phyloP scores from a whole-genome alignment of 1,140 invertebrate species.

The Phymastichus coffea region DNA sequence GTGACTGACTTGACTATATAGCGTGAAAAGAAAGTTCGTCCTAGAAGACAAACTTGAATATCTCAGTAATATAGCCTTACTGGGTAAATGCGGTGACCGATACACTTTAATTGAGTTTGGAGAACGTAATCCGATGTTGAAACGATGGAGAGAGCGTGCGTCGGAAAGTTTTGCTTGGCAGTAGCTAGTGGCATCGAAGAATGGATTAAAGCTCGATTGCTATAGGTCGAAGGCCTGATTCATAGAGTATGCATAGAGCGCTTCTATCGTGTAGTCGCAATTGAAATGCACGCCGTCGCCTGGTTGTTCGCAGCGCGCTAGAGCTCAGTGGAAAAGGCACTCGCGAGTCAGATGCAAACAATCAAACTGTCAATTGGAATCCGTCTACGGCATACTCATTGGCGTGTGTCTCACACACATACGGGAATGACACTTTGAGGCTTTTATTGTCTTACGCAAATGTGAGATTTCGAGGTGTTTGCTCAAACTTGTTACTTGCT shows the following conservation, averaged over 20 bases:
- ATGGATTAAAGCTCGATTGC: conserved; percentile 10
- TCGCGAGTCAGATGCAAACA: conserved; percentile 38
- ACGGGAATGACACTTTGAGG: too few species aligned
- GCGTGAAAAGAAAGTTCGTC: too few species aligned
- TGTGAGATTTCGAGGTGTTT: too few species aligned
- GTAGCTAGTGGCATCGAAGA: neutral
- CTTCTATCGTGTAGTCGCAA: too few species aligned
- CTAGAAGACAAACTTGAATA: too few species aligned
- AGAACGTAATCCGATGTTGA: conserved; percentile 11
- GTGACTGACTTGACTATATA: too few species aligned
- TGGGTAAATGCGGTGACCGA: too few species aligned
- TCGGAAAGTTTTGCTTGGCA: neutral
- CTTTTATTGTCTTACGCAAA: too few species aligned
- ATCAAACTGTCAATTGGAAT: conserved; percentile 41
- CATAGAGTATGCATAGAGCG: conserved; percentile 33
- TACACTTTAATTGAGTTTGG: conserved; percentile 13
- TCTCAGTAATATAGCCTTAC: too few species aligned
- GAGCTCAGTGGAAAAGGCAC: conserved; percentile 24
- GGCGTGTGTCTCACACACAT: too few species aligned
- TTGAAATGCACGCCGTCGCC: conserved; percentile 38
- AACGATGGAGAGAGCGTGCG: neutral
- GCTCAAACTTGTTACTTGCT: too few species aligned
- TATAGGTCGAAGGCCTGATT: conserved; percentile 25
- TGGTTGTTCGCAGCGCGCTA: conserved; percentile 32
- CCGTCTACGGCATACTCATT: conserved; percentile 14